Conservation (phyloP, 1,140 invertebrate species). For the Camponotus floridanus region DNA sequence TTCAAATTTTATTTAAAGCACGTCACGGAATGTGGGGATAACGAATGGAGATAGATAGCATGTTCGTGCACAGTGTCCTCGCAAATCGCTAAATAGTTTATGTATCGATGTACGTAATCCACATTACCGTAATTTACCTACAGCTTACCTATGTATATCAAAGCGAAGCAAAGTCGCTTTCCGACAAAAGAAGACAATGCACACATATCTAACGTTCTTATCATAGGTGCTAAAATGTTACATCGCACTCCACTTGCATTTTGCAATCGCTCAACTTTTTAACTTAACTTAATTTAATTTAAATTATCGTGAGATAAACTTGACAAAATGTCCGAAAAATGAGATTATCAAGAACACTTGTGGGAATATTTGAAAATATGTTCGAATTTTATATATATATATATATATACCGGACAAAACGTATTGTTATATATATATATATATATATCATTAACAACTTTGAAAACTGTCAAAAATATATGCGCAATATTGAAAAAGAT, state of each 20-base stretch:
- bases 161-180: neutral
- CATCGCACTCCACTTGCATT: neutral
- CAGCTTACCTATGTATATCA: neutral
- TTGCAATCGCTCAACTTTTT: neutral
- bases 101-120: conserved; percentile 43
- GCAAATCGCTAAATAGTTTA: conserved; percentile 55
- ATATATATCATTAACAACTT: neutral
- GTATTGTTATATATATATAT: too few species aligned
- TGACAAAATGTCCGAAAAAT: too few species aligned
- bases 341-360: too few species aligned
- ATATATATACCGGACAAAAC: too few species aligned
- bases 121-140: conserved; percentile 21
- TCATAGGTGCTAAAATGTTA: neutral
- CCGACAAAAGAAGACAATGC: neutral
- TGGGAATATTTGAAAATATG: too few species aligned
- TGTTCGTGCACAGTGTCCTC: conserved; percentile 37
- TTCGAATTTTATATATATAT: too few species aligned
- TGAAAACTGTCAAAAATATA: too few species aligned
- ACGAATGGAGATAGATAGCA: neutral
- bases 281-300: neutral
- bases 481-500: too few species aligned
- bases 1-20: neutral
- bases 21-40: neutral
- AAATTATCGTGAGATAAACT: too few species aligned
- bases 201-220: neutral